Evolutionary conservation across 2,888 invertebrate species (phyloP).

Genomic region (Apodemia duryi): DNA sequence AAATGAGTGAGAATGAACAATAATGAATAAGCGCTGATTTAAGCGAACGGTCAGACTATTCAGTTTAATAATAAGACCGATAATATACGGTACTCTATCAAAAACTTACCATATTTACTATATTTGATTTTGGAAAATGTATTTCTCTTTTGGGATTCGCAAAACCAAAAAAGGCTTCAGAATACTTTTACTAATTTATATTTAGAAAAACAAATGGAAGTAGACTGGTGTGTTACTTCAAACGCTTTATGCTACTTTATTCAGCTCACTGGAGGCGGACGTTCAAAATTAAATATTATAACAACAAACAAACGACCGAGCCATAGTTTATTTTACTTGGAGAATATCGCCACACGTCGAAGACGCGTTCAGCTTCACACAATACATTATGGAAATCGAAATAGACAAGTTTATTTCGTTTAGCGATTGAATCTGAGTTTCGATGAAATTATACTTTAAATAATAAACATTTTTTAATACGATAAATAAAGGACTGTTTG

Average conservation of each 20-base stretch:
- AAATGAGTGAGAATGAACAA: too few species aligned
- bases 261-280: conserved; percentile 50
- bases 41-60: too few species aligned
- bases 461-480: conserved; percentile 13
- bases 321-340: conserved; percentile 48
- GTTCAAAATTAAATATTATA: conserved; percentile 66
- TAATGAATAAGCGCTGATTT: too few species aligned
- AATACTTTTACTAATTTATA: not conserved
- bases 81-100: not conserved
- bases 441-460: conserved; percentile 25
- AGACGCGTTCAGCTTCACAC: conserved; percentile 45
- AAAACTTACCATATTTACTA: not conserved
- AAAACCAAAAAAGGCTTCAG: not conserved
- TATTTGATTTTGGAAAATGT: not conserved
- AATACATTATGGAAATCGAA: conserved; percentile 22
- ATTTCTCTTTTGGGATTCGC: not conserved
- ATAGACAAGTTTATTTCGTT: conserved; percentile 36
- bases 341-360: conserved; percentile 54
- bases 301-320: conserved; percentile 59
- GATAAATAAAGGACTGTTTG: not conserved
- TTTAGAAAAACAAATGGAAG: not conserved
- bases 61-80: not conserved
- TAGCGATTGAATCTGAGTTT: conserved; percentile 36
- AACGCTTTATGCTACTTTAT: conserved; percentile 37
- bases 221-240: conserved; percentile 41